These are phyloP conservation scores for Ameiurus melas DNA, from an alignment of 2,113 vertebrate species.

Conservation along the genomic window DNA sequence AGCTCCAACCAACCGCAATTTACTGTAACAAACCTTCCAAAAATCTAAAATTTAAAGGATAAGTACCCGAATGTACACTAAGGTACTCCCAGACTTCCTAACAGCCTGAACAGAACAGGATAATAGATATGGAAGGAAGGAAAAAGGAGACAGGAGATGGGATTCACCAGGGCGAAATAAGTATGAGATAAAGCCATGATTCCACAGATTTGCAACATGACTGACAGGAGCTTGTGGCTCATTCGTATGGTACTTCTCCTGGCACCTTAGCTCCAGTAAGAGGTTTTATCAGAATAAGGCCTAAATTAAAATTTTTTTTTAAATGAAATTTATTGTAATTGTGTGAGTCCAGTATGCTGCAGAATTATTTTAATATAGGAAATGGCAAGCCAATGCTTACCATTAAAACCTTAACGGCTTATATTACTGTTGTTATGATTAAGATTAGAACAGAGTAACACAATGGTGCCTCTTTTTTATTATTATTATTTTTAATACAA, in stretches of 20 bases:
- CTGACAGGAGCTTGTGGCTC: slow-evolving; percentile 20
- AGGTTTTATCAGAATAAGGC: neutral
- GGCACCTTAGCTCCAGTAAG: neutral
- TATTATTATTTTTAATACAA: neutral
- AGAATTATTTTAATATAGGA: neutral
- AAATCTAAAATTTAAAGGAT: neutral
- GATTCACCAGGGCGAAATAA: slow-evolving; percentile 14
- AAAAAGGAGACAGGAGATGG: neutral
- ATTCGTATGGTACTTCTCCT: neutral
- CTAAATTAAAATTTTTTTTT: too few species aligned
- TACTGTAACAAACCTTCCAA: neutral
- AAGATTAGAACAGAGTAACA: neutral
- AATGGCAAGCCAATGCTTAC: neutral
- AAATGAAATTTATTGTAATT: neutral
- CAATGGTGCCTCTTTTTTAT: slow-evolving; percentile 5
- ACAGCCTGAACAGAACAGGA: neutral
- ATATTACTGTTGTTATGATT: neutral
- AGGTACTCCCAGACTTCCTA: neutral
- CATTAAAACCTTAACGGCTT: neutral
- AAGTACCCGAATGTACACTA: neutral
- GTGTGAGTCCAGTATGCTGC: neutral
- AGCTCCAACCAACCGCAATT: neutral
- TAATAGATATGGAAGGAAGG: neutral
- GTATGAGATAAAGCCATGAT: slow-evolving; percentile 10
- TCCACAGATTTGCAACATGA: neutral